These are phyloP conservation scores for Chloebia gouldiae DNA, from an alignment of 2,113 vertebrate genomes.

Conservation along the genomic window DNA sequence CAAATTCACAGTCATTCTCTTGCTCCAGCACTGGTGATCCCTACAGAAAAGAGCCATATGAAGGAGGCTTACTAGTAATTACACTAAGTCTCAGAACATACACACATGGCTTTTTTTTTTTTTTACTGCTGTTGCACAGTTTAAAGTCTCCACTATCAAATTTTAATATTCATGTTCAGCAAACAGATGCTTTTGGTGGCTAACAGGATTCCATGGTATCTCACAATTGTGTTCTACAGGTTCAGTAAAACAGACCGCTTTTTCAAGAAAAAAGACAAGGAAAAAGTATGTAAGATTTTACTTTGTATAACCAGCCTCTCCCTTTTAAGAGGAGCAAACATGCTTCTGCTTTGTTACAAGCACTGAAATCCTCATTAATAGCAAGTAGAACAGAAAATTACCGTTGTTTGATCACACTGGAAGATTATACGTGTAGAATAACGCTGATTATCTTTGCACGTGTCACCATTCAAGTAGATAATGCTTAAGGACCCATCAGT, in stretches of 20 bases:
- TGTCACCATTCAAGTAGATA: constrained; percentile 87
- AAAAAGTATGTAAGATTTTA: not conserved
- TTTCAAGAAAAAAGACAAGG: not conserved
- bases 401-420: constrained; percentile 84
- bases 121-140: not conserved
- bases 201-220: fast-evolving
- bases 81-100: not conserved
- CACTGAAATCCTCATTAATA: not conserved
- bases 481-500: constrained; percentile 88
- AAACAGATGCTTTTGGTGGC: not conserved
- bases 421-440: constrained; percentile 90
- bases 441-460: constrained; percentile 71
- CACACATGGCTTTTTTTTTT: not conserved
- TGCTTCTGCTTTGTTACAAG: not conserved
- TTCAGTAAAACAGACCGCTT: not conserved
- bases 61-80: not conserved
- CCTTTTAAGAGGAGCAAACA: not conserved
- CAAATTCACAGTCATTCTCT: constrained; percentile 84
- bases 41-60: constrained; percentile 54
- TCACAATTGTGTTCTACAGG: not conserved
- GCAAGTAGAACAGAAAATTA: constrained; percentile 45
- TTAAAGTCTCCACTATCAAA: not conserved
- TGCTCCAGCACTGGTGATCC: constrained; percentile 87
- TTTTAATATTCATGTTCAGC: not conserved
- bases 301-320: not conserved